Conservation (phyloP, 2,113 vertebrate genomes). For the Alectura lathami region DNA sequence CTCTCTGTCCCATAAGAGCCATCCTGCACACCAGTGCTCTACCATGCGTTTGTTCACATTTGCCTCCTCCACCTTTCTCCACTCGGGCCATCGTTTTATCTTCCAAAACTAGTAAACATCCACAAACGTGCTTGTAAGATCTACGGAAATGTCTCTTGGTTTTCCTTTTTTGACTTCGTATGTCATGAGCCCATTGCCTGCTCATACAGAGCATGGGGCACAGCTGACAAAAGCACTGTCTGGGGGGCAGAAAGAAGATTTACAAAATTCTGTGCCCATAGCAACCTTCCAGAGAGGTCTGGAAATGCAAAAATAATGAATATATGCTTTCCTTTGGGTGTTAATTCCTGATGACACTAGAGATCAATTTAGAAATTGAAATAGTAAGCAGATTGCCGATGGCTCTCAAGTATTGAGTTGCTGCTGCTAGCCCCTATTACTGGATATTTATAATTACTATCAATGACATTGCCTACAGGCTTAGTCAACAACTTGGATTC, state of each 20-base stretch:
- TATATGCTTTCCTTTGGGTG: not conserved
- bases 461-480: not conserved
- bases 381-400: not conserved
- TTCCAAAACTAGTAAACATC: not conserved
- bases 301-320: not conserved
- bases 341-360: not conserved
- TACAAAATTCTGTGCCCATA: not conserved
- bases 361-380: not conserved
- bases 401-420: not conserved
- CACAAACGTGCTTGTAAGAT: not conserved
- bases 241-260: not conserved
- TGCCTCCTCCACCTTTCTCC: not conserved
- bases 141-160: not conserved
- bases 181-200: not conserved
- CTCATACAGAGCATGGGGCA: not conserved
- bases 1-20: not conserved
- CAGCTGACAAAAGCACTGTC: not conserved
- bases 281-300: not conserved
- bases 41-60: not conserved
- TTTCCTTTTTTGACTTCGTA: not conserved
- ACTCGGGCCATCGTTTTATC: not conserved
- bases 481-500: not conserved
- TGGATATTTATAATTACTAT: not conserved
- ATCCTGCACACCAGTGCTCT: accelerated
- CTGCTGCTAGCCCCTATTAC: not conserved